Conservation (phyloP, 2,797 vertebrate genomes). For the Takifugu ocellatus region DNA sequence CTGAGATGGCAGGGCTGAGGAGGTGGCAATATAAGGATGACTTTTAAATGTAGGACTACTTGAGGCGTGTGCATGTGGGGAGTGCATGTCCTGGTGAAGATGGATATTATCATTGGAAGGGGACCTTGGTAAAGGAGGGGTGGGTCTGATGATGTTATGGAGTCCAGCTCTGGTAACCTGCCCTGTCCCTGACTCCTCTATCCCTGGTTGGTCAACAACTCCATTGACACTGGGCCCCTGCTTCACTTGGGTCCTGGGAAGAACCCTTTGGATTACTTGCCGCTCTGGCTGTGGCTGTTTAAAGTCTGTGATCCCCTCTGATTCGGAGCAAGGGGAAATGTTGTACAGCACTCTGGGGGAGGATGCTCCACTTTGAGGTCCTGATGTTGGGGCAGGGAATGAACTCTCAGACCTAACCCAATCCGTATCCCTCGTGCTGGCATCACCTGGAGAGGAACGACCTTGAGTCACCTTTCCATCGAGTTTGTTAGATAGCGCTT, state of each 20-base stretch:
- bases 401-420: conserved; percentile 71
- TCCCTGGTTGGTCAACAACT: conserved; percentile 77
- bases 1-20: conserved; percentile 69
- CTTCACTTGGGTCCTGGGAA: conserved; percentile 82
- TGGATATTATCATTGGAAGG: conserved; percentile 55
- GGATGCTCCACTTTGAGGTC: conserved; percentile 53
- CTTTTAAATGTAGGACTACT: conserved; percentile 46
- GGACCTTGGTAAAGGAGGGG: conserved; percentile 40
- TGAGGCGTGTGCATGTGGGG: conserved; percentile 37
- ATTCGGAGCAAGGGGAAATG: conserved; percentile 77
- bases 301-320: conserved; percentile 85
- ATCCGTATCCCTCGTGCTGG: conserved; percentile 54
- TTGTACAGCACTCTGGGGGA: conserved; percentile 78
- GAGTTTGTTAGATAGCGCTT: conserved; percentile 33
- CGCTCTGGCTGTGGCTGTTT: conserved; percentile 81
- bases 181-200: conserved; percentile 55
- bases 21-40: conserved; percentile 52
- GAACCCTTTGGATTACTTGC: conserved; percentile 92
- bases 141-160: conserved; percentile 50
- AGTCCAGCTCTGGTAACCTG: conserved; percentile 53
- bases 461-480: conserved; percentile 33
- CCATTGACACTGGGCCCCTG: conserved; percentile 82
- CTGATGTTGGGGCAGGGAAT: conserved; percentile 63
- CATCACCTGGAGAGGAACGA: conserved; percentile 48
- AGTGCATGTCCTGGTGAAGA: conserved; percentile 47